phyloP scores from a whole-genome alignment of 2,888 invertebrate genomes.

The Rhamnusium bicolor region DNA sequence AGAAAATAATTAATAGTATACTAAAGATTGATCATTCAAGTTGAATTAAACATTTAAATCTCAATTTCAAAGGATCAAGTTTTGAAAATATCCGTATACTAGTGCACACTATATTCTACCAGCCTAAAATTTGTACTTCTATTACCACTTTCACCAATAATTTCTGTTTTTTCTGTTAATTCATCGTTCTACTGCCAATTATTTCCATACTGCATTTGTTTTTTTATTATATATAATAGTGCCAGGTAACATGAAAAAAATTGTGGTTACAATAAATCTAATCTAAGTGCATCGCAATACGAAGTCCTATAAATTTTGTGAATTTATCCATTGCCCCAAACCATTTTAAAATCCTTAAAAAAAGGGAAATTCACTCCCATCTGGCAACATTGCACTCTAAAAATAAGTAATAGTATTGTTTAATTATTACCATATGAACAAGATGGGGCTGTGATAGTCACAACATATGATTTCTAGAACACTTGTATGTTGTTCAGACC shows the following conservation, averaged over 20 bases:
- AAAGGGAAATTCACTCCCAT: background rate
- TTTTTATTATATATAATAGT: no score
- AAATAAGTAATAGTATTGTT: conserved; percentile 46
- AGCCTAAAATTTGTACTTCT: background rate
- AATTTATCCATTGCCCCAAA: background rate
- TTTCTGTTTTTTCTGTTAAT: background rate
- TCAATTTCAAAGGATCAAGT: background rate
- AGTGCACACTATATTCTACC: background rate
- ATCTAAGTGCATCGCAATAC: background rate
- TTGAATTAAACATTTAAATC: background rate
- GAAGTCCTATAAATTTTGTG: background rate
- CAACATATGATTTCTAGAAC: no score
- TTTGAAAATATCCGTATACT: background rate
- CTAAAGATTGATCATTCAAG: background rate
- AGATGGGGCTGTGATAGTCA: background rate
- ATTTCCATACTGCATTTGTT: background rate
- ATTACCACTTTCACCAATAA: background rate
- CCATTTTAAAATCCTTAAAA: background rate
- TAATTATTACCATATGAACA: background rate
- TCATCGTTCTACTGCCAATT: background rate
- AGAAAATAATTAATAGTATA: conserved; percentile 28
- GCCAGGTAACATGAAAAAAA: no score
- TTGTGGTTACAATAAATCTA: background rate
- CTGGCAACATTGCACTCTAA: conserved; percentile 1
- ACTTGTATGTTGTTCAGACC: no score